Base-by-base conservation (phyloP, 2,888 invertebrate species). In the Steinernema carpocapsae region DNA sequence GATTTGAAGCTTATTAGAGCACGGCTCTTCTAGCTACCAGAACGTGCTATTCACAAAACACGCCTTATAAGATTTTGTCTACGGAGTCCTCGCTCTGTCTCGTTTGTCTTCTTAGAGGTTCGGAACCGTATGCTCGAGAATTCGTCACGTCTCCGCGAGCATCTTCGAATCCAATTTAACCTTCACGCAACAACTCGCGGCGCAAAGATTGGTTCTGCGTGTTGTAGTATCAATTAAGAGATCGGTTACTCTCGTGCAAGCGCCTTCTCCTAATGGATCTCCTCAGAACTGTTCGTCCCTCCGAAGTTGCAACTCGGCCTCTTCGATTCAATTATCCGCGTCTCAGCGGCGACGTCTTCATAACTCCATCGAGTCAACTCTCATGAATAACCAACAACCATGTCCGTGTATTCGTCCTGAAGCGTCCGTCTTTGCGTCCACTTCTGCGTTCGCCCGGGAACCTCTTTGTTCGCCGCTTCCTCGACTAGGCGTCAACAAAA, bases 151-250 rank as follows among this genome's bases (percentile, higher is more conserved):
- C 10, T 64, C 32, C 32, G 2, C 32, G 64, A 3, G 48, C 48
- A 14, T 17, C 48, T 17, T 48, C 48, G 19, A 48, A 48, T 48
- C 48, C n/a, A 48, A 48, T 48, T 64, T 37, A 32, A 14, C 64
- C 32, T 64, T 22, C 64, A 37, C 1, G 17, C 37, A 37, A 37
- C 37, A 6, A 37, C 37, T 37, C 37, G 37, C 37, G 37, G 37
- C 32, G 29, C 64, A 64, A 64, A 48, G 48, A 48, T 48, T 14
- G 48, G 7, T 32, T 64, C 64, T 1, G 24, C 56, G 2, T 56
- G 64, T 64, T 64, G 37, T 64, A 32, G 2, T 17, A 14, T 64
- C 32, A 64, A 64, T 64, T 64, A 64, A 64, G 64, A 64, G 29
- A 64, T 64, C 64, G 32, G 17, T 37, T 64, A 24, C 22, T 22